Evolutionary conservation across 2,113 vertebrate species (phyloP).

Genomic region (Lanius collurio): DNA sequence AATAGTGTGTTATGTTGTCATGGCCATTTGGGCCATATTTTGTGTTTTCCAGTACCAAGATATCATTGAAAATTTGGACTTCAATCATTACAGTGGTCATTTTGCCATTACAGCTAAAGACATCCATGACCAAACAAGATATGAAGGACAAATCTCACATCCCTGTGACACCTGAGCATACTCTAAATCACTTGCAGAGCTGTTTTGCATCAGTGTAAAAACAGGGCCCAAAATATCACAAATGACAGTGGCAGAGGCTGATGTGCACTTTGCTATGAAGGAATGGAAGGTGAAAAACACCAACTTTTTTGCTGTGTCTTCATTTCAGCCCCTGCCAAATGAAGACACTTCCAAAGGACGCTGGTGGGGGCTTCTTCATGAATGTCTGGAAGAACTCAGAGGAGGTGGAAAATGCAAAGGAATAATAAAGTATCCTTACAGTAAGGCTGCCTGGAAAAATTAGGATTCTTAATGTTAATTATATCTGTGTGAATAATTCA

Average conservation of each 20-base stretch:
- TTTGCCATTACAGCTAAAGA: neutral
- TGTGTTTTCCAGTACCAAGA: neutral
- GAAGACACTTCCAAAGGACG: neutral
- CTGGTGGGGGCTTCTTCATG: neutral
- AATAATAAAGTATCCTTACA: neutral
- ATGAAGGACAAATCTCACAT: neutral
- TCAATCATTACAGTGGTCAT: neutral
- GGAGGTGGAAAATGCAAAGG: neutral
- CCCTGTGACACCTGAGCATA: neutral
- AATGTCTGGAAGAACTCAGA: neutral
- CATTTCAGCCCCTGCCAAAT: neutral
- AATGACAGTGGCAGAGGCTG: neutral
- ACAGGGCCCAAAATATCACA: neutral
- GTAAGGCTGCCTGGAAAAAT: conserved; percentile 11
- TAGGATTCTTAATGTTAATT: conserved; percentile 36
- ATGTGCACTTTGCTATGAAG: neutral
- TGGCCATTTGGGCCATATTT: neutral
- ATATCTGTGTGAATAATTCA: conserved; percentile 52
- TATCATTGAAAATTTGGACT: neutral
- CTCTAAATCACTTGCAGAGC: neutral
- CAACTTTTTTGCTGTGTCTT: neutral
- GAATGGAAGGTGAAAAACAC: neutral
- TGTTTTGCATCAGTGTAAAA: neutral
- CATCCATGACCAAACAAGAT: neutral
- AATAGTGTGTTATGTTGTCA: neutral